Percentiles rank a stretch among this genome's conserved stretches.
Conservation (phyloP, 2,113 vertebrate species). For the Scatophagus argus region DNA sequence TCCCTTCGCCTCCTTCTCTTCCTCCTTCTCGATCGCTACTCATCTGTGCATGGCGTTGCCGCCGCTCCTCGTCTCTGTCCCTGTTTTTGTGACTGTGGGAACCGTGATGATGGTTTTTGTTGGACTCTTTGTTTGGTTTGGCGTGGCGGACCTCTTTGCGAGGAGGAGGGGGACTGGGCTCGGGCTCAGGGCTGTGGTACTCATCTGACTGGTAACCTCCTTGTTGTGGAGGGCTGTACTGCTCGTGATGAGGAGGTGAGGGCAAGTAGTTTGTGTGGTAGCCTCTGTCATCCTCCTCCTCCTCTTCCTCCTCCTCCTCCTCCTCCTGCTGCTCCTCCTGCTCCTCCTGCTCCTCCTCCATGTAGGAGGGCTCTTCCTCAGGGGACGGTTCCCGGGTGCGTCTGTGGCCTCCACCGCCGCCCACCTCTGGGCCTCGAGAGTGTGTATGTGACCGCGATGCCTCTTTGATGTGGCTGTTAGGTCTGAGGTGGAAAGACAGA, state of each 20-base stretch:
- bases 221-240: slow-evolving; percentile 81
- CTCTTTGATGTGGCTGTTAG: slow-evolving; percentile 76
- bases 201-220: slow-evolving; percentile 84
- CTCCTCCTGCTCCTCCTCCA: slow-evolving; percentile 82
- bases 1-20: slow-evolving; percentile 41
- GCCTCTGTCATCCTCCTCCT: slow-evolving; percentile 74
- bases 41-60: slow-evolving; percentile 58
- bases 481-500: slow-evolving; percentile 52
- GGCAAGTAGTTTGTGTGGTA: slow-evolving; percentile 88
- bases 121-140: slow-evolving; percentile 75
- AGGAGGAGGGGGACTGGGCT: slow-evolving; percentile 63
- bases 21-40: slow-evolving; percentile 41
- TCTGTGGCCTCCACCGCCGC: slow-evolving; percentile 71
- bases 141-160: slow-evolving; percentile 71
- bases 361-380: slow-evolving; percentile 65
- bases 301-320: slow-evolving; percentile 84
- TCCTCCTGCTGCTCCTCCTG: slow-evolving; percentile 83
- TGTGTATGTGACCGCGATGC: slow-evolving; percentile 56
- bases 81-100: slow-evolving; percentile 45
- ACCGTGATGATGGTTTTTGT: slow-evolving; percentile 74
- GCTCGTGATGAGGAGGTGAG: slow-evolving; percentile 81
- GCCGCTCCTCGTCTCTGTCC: slow-evolving; percentile 62
- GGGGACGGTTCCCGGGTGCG: slow-evolving; percentile 84
- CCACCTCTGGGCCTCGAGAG: slow-evolving; percentile 52
- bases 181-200: slow-evolving; percentile 85